Evolutionary conservation across 2,797 vertebrate species (phyloP).

Genomic region (Florisuga fusca): DNA sequence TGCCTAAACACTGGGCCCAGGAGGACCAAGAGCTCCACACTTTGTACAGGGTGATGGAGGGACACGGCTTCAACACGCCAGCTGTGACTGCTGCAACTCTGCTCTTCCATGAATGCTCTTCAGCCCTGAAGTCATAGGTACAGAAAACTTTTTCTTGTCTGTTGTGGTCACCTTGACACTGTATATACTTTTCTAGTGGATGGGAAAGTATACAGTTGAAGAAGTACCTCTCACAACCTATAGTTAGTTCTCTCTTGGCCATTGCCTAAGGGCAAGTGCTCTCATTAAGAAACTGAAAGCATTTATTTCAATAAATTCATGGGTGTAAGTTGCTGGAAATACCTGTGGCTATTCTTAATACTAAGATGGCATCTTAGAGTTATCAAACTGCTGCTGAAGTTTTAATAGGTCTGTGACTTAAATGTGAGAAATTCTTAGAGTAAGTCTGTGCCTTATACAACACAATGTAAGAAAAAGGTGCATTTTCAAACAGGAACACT

Average conservation of each 20-base stretch:
- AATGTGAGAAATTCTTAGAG: not conserved
- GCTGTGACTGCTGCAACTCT: not conserved
- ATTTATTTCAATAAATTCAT: not conserved
- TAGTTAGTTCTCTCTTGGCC: not conserved
- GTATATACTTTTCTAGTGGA: not conserved
- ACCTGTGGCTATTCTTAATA: not conserved
- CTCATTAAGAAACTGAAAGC: not conserved
- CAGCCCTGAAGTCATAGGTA: not conserved
- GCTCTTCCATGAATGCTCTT: not conserved
- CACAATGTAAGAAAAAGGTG: not conserved
- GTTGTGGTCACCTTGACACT: not conserved
- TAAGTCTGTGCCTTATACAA: not conserved
- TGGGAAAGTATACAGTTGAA: not conserved
- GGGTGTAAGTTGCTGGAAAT: not conserved
- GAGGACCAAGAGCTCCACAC: not conserved
- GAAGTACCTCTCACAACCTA: not conserved
- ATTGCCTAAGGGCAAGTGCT: not conserved
- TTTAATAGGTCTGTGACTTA: not conserved
- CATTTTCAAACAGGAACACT: not conserved
- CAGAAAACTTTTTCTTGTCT: not conserved
- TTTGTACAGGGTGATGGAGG: rapidly evolving
- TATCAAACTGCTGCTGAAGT: not conserved
- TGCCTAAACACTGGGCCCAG: not conserved
- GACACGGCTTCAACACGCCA: not conserved
- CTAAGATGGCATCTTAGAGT: not conserved